Conservation (phyloP, 53 echinoderm and acorn worm genomes). For the Henricia sp. region DNA sequence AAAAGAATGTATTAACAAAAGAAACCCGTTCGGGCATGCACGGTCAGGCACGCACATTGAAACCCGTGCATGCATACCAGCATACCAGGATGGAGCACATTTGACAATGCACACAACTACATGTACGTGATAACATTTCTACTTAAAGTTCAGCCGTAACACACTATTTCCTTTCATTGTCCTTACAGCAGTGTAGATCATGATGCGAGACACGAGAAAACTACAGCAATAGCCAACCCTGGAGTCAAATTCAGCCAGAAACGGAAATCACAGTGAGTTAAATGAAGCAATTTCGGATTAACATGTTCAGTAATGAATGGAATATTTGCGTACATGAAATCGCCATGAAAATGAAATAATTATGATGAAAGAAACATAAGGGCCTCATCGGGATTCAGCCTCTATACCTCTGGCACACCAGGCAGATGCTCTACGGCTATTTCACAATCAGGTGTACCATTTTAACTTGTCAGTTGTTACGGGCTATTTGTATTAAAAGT, state of each 20-base stretch:
- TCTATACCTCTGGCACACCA: too few relatives aligned
- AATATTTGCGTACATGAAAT: too few relatives aligned
- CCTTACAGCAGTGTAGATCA: neutral
- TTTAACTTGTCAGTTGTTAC: too few relatives aligned
- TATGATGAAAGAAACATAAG: neutral
- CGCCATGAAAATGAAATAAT: too few relatives aligned
- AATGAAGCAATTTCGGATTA: neutral
- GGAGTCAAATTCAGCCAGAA: conserved; percentile 28
- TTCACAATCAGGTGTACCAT: too few relatives aligned
- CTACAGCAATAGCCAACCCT: neutral
- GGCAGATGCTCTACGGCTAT: too few relatives aligned
- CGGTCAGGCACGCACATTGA: neutral
- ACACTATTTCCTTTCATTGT: neutral
- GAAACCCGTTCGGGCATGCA: neutral
- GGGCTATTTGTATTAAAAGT: too few relatives aligned
- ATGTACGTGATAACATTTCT: too few relatives aligned
- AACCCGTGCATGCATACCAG: too few relatives aligned
- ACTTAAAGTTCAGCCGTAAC: neutral
- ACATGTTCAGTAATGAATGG: neutral
- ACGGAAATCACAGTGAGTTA: conserved; percentile 32
- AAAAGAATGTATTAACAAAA: neutral
- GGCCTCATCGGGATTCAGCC: neutral
- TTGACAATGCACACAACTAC: too few relatives aligned
- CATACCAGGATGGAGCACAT: too few relatives aligned
- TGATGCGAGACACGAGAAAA: neutral